Percentiles rank a stretch among this genome's conserved stretches.
These are phyloP conservation scores for Argyra leucocephala DNA, from an alignment of 2,888 invertebrate genomes.

Conservation along the genomic window DNA sequence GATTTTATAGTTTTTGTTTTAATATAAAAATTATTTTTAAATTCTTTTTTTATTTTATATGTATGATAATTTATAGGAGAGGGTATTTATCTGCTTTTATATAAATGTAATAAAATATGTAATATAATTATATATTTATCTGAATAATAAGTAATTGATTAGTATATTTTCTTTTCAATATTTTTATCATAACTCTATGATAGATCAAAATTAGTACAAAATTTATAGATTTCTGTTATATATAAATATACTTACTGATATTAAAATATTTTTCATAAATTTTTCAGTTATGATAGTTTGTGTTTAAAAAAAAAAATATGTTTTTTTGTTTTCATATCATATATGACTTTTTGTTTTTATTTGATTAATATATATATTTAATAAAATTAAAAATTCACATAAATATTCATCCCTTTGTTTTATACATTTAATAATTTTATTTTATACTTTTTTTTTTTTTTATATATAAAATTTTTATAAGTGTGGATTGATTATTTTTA, in stretches of 20 bases:
- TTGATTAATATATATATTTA: background rate
- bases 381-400: background rate
- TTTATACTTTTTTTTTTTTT: no score
- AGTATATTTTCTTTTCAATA: background rate
- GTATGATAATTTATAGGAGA: no score
- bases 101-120: no score
- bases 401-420: slow-evolving; percentile 2
- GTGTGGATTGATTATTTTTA: no score
- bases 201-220: background rate
- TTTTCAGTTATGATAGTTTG: background rate
- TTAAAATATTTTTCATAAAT: background rate
- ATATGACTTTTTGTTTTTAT: no score
- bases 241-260: background rate
- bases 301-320: no score
- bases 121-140: background rate
- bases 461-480: no score
- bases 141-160: background rate
- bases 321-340: background rate
- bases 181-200: background rate
- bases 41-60: no score
- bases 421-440: no score
- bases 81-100: no score
- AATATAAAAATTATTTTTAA: no score
- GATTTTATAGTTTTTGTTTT: no score
- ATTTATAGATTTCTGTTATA: background rate